A percentile compares a stretch with the other conserved stretches of the same genome.
These are phyloP conservation scores for Sipha flava DNA, from an alignment of 1,140 invertebrate genomes.

Conservation along the genomic window DNA sequence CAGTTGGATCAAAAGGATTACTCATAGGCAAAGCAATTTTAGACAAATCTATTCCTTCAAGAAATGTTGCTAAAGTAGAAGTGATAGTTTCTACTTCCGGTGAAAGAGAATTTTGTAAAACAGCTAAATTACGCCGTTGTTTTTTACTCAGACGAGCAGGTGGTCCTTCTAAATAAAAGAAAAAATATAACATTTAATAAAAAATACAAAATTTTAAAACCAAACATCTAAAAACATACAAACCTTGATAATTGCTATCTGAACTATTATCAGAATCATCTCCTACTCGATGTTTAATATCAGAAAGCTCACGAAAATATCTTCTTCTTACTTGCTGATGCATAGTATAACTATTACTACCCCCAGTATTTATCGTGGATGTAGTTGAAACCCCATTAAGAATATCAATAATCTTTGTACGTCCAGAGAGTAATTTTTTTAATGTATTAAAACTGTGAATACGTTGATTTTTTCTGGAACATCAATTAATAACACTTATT, in stretches of 20 bases:
- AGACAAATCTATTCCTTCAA: constrained; percentile 46
- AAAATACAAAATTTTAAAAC: background rate
- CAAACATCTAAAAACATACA: background rate
- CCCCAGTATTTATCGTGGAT: background rate
- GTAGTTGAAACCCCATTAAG: background rate
- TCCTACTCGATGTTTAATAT: constrained; percentile 52
- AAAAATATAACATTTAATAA: background rate
- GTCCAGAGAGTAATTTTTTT: constrained; percentile 55
- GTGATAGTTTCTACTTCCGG: constrained; percentile 47
- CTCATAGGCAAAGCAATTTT: constrained; percentile 43
- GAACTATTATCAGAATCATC: constrained; percentile 57
- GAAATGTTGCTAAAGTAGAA: constrained; percentile 46
- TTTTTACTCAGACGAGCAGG: constrained; percentile 47
- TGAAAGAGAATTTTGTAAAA: constrained; percentile 45
- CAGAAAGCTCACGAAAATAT: constrained; percentile 50
- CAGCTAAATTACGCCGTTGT: constrained; percentile 45
- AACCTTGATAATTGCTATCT: constrained; percentile 54
- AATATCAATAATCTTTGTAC: constrained; percentile 53
- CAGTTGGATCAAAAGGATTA: constrained; percentile 53
- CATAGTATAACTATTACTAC: constrained; percentile 41
- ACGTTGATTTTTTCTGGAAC: constrained; percentile 45
- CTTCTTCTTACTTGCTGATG: constrained; percentile 46
- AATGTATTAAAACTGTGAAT: constrained; percentile 47
- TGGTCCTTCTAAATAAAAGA: constrained; percentile 49
- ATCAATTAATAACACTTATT: background rate